Base-by-base conservation (phyloP, 2,113 vertebrate species). In the Pyxicephalus adspersus region DNA sequence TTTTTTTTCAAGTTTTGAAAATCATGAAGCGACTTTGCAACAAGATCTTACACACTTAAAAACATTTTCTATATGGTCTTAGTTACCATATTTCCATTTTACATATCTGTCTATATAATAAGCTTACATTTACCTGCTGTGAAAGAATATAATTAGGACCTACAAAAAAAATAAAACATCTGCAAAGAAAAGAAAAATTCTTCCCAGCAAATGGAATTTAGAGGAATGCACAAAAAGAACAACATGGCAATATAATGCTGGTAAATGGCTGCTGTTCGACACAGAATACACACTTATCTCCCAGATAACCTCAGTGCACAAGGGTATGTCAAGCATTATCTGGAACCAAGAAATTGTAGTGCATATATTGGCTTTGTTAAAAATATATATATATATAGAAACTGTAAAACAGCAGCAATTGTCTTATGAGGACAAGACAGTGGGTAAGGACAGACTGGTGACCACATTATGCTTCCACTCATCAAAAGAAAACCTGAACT, bases 231-330 rank as follows among this genome's bases (percentile, higher is more conserved):
- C 64, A n/a, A 34, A 51, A 20, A 7, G 5, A n/a, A 17, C 31
- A 64, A 64, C 3, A 34, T 52, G 84, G 84, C 88, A 77, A 77
- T 68, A 85, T 83, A 84, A 87, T 78, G 85, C 88, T 83, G 84
- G 83, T 80, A 87, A 88, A 86, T 89, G 83, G 20, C 25, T 78
- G 89, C 89, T 86, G 84, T 81, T 84, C 87, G 3, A 89, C 88
- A 89, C 87, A 88, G 86, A 87, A 86, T 87, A 88, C 51, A 87
- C 89, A 84, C 83, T 87, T 84, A 0, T 86, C 91, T 92, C 90
- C 91, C 91, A 90, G 91, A 90, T 89, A 91, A 94, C 88, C 89
- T 94, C 92, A 95, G 94, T 94, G 93, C 92, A 94, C 93, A 93
- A 92, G 87, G 60, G 91, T 89, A 94, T 58, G 92, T 92, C 86